A percentile compares a stretch with the other conserved stretches of the same genome.
Conservation (phyloP, 2,888 invertebrate genomes). For the Drosophila longiperda region DNA sequence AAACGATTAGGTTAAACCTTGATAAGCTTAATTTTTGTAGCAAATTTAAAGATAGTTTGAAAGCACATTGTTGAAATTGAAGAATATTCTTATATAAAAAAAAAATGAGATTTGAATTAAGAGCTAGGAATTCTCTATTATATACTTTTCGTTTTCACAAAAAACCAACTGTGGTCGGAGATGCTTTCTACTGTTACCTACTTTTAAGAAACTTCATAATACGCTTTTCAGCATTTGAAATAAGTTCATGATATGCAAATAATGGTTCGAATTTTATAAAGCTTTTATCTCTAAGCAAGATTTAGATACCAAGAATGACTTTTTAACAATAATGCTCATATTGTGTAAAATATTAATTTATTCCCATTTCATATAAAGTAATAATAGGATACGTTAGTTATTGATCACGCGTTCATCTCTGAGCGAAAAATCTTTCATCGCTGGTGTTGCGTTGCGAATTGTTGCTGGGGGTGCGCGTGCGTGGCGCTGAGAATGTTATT, state of each 20-base stretch:
- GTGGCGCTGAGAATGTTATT: slow-evolving; percentile 58
- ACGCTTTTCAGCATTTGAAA: neutral
- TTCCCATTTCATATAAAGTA: neutral
- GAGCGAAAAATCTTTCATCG: slow-evolving; percentile 11
- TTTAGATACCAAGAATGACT: neutral
- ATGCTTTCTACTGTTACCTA: neutral
- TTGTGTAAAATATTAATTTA: neutral
- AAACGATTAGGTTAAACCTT: neutral
- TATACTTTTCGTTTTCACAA: neutral
- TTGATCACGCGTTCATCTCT: slow-evolving; percentile 29
- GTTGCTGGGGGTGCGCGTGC: slow-evolving; percentile 52
- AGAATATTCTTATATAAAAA: neutral
- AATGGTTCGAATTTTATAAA: neutral
- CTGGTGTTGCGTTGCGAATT: slow-evolving; percentile 48
- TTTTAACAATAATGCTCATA: neutral
- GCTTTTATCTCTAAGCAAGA: neutral
- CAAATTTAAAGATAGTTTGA: neutral
- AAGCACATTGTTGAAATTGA: neutral
- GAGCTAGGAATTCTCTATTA: neutral
- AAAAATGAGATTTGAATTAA: neutral
- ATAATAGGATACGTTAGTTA: neutral
- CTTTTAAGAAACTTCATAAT: neutral
- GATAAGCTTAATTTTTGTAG: neutral
- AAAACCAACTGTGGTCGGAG: neutral
- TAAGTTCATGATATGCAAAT: neutral